Evolutionary conservation across 2,888 invertebrate species (phyloP), one percentile per base, ranked within the genome.

Genomic region (Hermaeophaga mercurialis): DNA sequence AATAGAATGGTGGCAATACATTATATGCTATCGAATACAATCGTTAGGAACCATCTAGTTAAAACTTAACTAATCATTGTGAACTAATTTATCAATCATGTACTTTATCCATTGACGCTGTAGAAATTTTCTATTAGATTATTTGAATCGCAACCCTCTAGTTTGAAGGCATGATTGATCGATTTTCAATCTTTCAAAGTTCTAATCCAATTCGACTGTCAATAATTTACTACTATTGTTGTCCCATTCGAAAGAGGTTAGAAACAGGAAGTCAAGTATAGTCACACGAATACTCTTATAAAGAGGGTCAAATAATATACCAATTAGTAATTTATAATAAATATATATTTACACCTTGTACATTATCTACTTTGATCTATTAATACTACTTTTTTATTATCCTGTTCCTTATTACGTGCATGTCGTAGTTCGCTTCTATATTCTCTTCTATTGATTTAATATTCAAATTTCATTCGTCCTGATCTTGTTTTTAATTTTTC

Each of bases 111-210:
- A 66, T 66, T 66, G 69, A 69, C 66, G 65, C 58, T 62, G 63
- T 65, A 62, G 68, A 69, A 68, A 70, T 67, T 74, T 73, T 71
- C 69, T 71, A 72, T 73, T 71, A 66, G 69, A 70, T 71, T 73
- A 71, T 67, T 61, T 48, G 44, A 54, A 54, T 28, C 36, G 28
- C 54, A 58, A 54, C 58, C 58, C 58, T 54, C 49, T 58, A 41
- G 44, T n/a, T 68, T 72, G 67, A 61, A 47, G 57, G 54, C 55
- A 64, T 74, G 73, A 74, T 74, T 72, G 74, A 74, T 74, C 63
- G 72, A 62, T 70, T 73, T 72, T 67, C 73, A 67, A 71, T 73
- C 68, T 65, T 61, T 63, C 58, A 60, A 66, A 56, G 61, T 63
- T 66, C 60, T 62, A 66, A 65, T 64, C 60, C 61, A 60, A 63